phyloP scores from a whole-genome alignment of 2,113 vertebrate species.

The Cebus imitator region DNA sequence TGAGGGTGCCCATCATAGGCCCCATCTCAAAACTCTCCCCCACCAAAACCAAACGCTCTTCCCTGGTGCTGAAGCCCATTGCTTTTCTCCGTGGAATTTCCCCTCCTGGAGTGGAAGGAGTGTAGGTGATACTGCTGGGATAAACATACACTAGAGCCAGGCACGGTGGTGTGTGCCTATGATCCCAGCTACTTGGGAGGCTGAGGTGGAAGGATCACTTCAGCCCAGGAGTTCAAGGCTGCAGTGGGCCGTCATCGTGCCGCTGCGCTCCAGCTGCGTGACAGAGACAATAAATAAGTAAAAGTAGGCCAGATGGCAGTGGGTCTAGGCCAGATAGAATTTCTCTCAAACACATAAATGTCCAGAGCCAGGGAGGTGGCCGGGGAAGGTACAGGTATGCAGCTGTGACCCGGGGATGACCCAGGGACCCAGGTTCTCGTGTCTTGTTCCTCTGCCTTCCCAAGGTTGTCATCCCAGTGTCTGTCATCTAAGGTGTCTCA shows the following conservation, averaged over 20 bases:
- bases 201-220: not conserved
- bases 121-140: rapidly evolving
- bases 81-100: rapidly evolving
- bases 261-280: not conserved
- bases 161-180: not conserved
- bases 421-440: not conserved
- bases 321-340: not conserved
- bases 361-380: not conserved
- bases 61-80: not conserved
- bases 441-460: not conserved
- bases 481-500: rapidly evolving
- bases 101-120: rapidly evolving
- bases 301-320: not conserved
- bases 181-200: not conserved
- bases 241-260: not conserved
- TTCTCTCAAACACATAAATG: rapidly evolving
- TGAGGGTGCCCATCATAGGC: not conserved
- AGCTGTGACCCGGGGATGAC: not conserved
- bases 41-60: not conserved
- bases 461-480: rapidly evolving
- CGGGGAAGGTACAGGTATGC: rapidly evolving
- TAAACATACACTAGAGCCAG: not conserved
- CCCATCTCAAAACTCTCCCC: no score
- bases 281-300: not conserved
- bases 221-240: not conserved